These are phyloP conservation scores for Zaprionus bogoriensis DNA, from an alignment of 2,888 invertebrate species.

Conservation along the genomic window DNA sequence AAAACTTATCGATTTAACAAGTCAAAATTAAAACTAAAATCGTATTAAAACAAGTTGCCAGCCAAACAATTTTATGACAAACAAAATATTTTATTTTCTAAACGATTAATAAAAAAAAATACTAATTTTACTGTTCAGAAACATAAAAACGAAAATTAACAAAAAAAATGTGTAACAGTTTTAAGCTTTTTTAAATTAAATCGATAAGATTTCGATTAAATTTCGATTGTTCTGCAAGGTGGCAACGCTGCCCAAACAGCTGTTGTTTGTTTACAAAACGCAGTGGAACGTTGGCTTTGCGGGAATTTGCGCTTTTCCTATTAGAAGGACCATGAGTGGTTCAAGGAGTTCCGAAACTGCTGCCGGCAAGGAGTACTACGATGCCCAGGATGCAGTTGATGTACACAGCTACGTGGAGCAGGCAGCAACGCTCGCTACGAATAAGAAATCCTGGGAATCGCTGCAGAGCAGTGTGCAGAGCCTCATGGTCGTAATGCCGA, in stretches of 20 bases:
- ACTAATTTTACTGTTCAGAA: too few relatives aligned
- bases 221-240: neutral
- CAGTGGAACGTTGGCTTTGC: neutral
- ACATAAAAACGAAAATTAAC: too few relatives aligned
- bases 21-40: too few relatives aligned
- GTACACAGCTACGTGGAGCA: constrained; percentile 33
- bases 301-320: neutral
- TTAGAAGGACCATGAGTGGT: neutral
- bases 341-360: neutral
- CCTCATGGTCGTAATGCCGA: constrained; percentile 58
- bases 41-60: too few relatives aligned
- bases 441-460: constrained; percentile 44
- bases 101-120: too few relatives aligned
- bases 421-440: too few relatives aligned
- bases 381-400: constrained; percentile 21
- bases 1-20: too few relatives aligned
- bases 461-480: constrained; percentile 48
- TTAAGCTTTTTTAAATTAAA: too few relatives aligned
- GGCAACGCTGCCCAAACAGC: constrained; percentile 11
- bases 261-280: constrained; percentile 19
- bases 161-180: too few relatives aligned
- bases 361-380: constrained; percentile 6
- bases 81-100: too few relatives aligned
- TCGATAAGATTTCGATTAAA: neutral
- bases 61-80: too few relatives aligned